Conservation (phyloP, 2,888 invertebrate species). For the Eupithecia pulchellata region DNA sequence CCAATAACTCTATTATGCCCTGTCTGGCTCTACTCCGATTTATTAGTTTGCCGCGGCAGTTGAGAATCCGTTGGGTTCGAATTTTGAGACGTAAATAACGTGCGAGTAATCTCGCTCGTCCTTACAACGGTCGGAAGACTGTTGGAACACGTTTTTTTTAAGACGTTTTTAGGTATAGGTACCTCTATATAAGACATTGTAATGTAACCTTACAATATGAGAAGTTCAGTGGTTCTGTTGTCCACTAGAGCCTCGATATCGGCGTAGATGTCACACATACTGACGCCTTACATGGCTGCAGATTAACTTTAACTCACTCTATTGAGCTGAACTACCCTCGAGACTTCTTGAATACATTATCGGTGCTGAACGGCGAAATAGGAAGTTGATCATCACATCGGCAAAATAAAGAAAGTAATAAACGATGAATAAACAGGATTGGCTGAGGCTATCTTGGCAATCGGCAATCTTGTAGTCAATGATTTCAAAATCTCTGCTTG, state of each 20-base stretch:
- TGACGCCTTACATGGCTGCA: background rate
- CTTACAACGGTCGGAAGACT: background rate
- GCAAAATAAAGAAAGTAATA: background rate
- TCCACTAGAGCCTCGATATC: too few species aligned
- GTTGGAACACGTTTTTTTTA: background rate
- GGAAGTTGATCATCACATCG: background rate
- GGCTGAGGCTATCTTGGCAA: too few species aligned
- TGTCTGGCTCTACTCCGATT: background rate
- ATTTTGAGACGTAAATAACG: background rate
- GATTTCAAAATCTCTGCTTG: too few species aligned
- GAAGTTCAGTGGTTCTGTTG: background rate
- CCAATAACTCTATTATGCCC: too few species aligned
- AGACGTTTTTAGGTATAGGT: background rate
- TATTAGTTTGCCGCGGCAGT: background rate
- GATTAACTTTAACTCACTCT: background rate
- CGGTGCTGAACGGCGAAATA: background rate
- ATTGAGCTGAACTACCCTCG: background rate
- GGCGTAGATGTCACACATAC: background rate
- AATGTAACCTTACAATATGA: background rate
- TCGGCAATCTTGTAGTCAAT: background rate
- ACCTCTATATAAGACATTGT: background rate
- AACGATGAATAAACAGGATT: background rate
- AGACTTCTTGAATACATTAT: background rate
- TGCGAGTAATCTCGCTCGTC: background rate
- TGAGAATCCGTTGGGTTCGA: conserved; percentile 1